Evolutionary conservation across 2,888 invertebrate species (phyloP), one percentile per base, ranked within the genome.

Genomic region (Chydorus sphaericus): DNA sequence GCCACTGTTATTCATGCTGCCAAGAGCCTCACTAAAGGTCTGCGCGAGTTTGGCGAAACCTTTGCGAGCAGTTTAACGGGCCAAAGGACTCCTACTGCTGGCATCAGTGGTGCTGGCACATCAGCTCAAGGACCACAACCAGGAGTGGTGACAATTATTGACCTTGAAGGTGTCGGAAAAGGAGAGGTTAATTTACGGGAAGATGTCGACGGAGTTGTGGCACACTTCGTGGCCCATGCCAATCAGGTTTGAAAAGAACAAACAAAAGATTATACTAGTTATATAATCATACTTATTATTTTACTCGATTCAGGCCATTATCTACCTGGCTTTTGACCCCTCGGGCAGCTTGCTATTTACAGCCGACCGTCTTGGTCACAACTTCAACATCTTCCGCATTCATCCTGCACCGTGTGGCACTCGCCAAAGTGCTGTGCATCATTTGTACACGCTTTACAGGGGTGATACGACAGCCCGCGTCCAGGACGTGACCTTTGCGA

Each of bases 1-100:
- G 93, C 94, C 1, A 89, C 92, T 1, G 88, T 94, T 54, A 77
- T 96, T 10, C 89, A 92, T 71, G 93, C 92, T 2, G 94, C 94
- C 18, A 94, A 94, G 73, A 89, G 89, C 20, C 75, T 94, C 36
- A 86, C 92, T 57, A 89, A 91, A 70, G 92, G 92, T 0, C 71
- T 94, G 54, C 80, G 89, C 0, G 90, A 88, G 58, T 75, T 94
- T 59, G 87, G 93, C 14, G 93, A 93, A 71, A 89, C 85, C 48
- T 89, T 94, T 39, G 91, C 92, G 0, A 89, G 84, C 63, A 92
- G 89, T 65, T 71, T 93, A 51, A 85, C 89, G 0, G 91, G 89
- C 23, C 65, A 65, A 57, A 61, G 62, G 36, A 58, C 33, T 33
- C 57, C 52, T n/a, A 16, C 37, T 28, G 8, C 48, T 3, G n/a